Evolutionary conservation across 2,888 invertebrate genomes (phyloP), one percentile per base, ranked within the genome.

Genomic region (Phlogophora meticulosa): DNA sequence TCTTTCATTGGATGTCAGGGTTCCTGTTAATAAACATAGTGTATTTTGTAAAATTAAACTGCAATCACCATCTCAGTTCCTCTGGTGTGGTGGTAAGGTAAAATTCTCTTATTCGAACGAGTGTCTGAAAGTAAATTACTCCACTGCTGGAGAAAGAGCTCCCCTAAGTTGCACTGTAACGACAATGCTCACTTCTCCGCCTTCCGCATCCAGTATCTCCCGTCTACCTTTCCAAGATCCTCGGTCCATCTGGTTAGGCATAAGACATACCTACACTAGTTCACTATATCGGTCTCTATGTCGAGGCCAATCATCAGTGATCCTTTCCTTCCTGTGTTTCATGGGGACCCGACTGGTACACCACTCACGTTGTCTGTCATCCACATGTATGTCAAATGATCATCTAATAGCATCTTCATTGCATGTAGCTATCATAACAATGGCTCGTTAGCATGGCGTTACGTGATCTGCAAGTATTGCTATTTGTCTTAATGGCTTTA

Each of bases 401-500:
- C 24, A 42, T 36, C 46, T 49, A 66, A 34, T 55, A 49, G 28
- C 43, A n/a, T 40, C 42, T 17, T 53, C 28, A 63, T 22, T 34
- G 36, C 7, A 32, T 43, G 58, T 22, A 52, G 24, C 36, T 58
- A 36, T 46, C 28, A 72, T 45, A 68, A 72, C 76, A 76, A 72
- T 72, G 11, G 76, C 13, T 68, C 76, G 36, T 75, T 40, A 65
- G 51, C 2, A 49, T 7, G 10, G 32, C 17, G 55, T 55, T 55
- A 67, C 45, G 36, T 55, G 57, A 45, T n/a, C 10, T 0, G 4
- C 28, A n/a, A 34, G 22, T 34, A 53, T 34, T 48, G 22, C 13
- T 49, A 51, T 46, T 48, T 48, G 32, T 52, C 38, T 15, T 46
- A 66, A 52, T 48, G 4, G 9, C 48, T 38, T 36, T 15, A 20